Percentiles rank a stretch among this genome's conserved stretches.
Evolutionary conservation across 1,140 invertebrate genomes (phyloP).

Genomic region (Gonatopus flavifemur): DNA sequence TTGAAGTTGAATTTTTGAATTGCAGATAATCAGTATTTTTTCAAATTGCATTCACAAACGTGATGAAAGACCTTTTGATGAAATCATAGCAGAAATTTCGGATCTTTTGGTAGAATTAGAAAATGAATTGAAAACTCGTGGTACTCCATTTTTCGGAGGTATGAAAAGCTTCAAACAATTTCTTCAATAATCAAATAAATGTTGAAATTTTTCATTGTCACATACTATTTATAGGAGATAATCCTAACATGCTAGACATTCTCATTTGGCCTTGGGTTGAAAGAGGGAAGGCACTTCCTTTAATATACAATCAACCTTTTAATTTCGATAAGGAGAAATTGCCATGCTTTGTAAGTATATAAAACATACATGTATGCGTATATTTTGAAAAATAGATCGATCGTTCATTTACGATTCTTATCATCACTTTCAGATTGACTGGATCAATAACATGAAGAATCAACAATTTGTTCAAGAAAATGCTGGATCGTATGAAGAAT

Average conservation of each 20-base stretch:
- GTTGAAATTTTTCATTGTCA: background rate
- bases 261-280: slow-evolving; percentile 50
- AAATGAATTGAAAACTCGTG: slow-evolving; percentile 35
- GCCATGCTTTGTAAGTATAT: slow-evolving; percentile 18
- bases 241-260: slow-evolving; percentile 39
- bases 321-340: slow-evolving; percentile 22
- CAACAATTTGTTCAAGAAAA: slow-evolving; percentile 19
- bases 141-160: slow-evolving; percentile 42
- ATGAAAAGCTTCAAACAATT: slow-evolving; percentile 1
- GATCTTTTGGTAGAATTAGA: slow-evolving; percentile 37
- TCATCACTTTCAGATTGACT: slow-evolving; percentile 19
- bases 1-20: slow-evolving; percentile 9
- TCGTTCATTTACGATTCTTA: background rate
- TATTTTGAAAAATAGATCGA: background rate
- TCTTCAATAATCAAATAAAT: background rate
- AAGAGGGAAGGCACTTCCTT: slow-evolving; percentile 37
- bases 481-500: slow-evolving; percentile 13
- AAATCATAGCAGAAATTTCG: slow-evolving; percentile 34
- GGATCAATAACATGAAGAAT: slow-evolving; percentile 21
- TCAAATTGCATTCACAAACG: slow-evolving; percentile 35
- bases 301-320: slow-evolving; percentile 24
- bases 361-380: background rate
- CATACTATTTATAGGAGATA: slow-evolving; percentile 24
- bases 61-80: slow-evolving; percentile 31
- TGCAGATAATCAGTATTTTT: slow-evolving; percentile 34